Conservation (phyloP, 2,113 vertebrate species). For the Geococcyx californianus region DNA sequence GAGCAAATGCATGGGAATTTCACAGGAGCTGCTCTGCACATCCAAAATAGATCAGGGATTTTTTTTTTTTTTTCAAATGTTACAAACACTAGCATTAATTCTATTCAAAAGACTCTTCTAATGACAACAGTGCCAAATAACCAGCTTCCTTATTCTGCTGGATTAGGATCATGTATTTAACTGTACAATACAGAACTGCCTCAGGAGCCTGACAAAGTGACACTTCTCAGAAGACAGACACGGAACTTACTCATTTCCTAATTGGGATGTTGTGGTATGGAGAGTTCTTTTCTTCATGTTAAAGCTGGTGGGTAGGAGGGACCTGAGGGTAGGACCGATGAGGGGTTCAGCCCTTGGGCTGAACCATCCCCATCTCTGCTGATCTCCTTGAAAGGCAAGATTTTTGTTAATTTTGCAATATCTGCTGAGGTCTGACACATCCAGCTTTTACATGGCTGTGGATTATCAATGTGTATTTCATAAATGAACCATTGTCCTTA, state of each 20-base stretch:
- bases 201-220: rapidly evolving
- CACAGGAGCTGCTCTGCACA: neutral
- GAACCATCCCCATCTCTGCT: neutral
- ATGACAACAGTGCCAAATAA: neutral
- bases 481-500: neutral
- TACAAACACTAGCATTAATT: neutral
- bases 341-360: neutral
- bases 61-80: neutral
- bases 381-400: neutral
- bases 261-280: rapidly evolving
- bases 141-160: neutral
- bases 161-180: rapidly evolving
- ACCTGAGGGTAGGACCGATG: rapidly evolving
- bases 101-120: neutral
- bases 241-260: rapidly evolving
- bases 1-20: rapidly evolving
- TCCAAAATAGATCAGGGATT: rapidly evolving
- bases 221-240: neutral
- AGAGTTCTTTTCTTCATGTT: rapidly evolving
- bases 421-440: neutral
- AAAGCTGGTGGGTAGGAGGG: neutral
- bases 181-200: rapidly evolving
- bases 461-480: rapidly evolving
- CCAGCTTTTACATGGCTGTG: rapidly evolving
- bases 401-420: rapidly evolving